Evolutionary conservation across 2,797 vertebrate species (phyloP).

Genomic region (Bradypodion pumilum): DNA sequence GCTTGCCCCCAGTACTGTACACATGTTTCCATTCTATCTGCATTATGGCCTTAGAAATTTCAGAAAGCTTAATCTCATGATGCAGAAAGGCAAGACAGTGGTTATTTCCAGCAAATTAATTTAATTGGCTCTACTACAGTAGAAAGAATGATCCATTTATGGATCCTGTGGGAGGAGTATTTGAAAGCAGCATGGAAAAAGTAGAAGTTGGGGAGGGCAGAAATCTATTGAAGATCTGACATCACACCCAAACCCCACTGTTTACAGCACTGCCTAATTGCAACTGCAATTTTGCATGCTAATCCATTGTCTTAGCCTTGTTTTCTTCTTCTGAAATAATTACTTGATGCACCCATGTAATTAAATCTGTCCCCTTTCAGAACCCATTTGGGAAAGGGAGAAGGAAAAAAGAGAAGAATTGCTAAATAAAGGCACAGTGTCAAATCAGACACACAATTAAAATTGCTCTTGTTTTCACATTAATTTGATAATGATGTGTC

Average conservation of each 20-base stretch:
- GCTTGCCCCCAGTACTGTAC: background rate
- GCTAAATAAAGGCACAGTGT: conserved; percentile 22
- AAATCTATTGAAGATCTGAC: conserved; percentile 34
- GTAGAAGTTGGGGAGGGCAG: background rate
- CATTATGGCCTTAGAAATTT: conserved; percentile 34
- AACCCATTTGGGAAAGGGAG: conserved; percentile 29
- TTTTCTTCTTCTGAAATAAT: conserved; percentile 34
- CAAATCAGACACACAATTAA: conserved; percentile 39
- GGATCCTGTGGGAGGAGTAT: conserved; percentile 36
- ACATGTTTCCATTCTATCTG: background rate
- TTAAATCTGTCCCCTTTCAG: conserved; percentile 39
- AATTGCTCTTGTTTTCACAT: conserved; percentile 10
- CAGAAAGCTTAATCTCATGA: conserved; percentile 40
- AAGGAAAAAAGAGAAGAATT: conserved; percentile 31
- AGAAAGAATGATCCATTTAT: conserved; percentile 42
- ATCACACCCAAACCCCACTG: conserved; percentile 29
- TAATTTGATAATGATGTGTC: conserved; percentile 40
- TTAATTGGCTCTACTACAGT: conserved; percentile 54
- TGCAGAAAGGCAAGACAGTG: conserved; percentile 26
- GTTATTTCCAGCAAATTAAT: conserved; percentile 61
- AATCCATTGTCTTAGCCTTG: conserved; percentile 4
- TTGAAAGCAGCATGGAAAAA: conserved; percentile 30
- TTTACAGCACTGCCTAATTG: conserved; percentile 33
- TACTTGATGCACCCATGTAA: conserved; percentile 28
- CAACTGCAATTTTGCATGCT: conserved; percentile 39